Conservation (phyloP, 2,888 invertebrate genomes). For the Euplexia lucipara region DNA sequence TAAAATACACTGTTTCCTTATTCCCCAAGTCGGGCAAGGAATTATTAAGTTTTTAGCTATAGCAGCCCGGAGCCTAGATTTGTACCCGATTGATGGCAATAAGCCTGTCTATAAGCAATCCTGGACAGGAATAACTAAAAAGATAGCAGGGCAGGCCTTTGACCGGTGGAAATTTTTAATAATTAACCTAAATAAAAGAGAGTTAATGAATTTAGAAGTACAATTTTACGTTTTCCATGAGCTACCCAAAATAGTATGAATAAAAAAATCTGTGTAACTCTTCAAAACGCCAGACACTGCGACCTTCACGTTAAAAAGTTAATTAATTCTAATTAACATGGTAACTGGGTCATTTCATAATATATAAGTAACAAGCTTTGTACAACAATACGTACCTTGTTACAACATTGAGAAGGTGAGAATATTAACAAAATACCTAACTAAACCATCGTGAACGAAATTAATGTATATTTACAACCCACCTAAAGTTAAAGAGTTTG, state of each 20-base stretch:
- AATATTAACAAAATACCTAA: slow-evolving; percentile 16
- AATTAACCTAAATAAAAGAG: too few species aligned
- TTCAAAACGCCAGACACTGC: slow-evolving; percentile 45
- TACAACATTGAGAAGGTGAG: slow-evolving; percentile 44
- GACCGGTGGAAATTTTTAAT: not conserved
- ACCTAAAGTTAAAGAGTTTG: too few species aligned
- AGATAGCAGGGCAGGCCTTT: too few species aligned
- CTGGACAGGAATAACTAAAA: too few species aligned
- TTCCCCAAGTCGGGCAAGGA: too few species aligned
- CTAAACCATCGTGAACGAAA: not conserved
- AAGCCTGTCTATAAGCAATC: too few species aligned
- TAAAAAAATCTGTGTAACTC: slow-evolving; percentile 31
- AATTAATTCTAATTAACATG: slow-evolving; percentile 61
- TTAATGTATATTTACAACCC: too few species aligned
- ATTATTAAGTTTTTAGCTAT: too few species aligned
- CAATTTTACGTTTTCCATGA: slow-evolving; percentile 4
- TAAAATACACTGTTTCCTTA: too few species aligned
- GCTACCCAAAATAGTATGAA: not conserved
- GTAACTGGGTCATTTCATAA: slow-evolving; percentile 66
- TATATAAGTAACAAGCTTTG: slow-evolving; percentile 47
- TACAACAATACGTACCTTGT: slow-evolving; percentile 50
- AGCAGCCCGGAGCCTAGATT: too few species aligned
- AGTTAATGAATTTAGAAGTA: too few species aligned
- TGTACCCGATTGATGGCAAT: too few species aligned
- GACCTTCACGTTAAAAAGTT: slow-evolving; percentile 59